Evolutionary conservation across 1,140 invertebrate genomes (phyloP), one percentile per base, ranked within the genome.

Genomic region (Laupala kohalensis): DNA sequence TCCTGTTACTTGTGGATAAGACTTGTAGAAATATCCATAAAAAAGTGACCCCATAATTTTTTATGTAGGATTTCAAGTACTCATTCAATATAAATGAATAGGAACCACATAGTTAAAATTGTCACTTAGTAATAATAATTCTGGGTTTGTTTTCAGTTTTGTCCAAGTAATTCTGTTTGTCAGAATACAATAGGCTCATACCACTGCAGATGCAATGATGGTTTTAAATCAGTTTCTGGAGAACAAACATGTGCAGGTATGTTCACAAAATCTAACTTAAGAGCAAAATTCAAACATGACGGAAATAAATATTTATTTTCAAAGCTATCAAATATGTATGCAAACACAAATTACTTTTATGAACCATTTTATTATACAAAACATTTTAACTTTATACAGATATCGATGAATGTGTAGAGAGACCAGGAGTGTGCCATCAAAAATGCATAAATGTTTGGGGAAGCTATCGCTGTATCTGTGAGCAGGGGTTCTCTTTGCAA

Each of bases 391-490:
- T 67, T 73, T 63, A 75, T 78, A 27, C 74, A 86, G 86, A 88
- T 78, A 79, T 87, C 23, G 82, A 88, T 77, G 87, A 88, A 76
- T 88, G 86, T 77, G 64, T 74, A 5, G 78, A 82, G 70, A 71
- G 53, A 13, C 37, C 62, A 5, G 86, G 85, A 2, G 77, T 91
- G 0, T 97, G 95, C 76, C 87, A 94, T 74, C 93, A 96, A 64
- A 86, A 83, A n/a, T 96, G 93, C 75, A 83, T 90, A 30, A 95
- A 96, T 77, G 85, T 87, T 0, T 93, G 90, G 90, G 93, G 94
- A 0, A 85, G 88, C 3, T 93, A 91, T 80, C 82, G 88, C 68
- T 96, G 94, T 77, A 81, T 85, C 2, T 96, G 93, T 76, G 83
- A 89, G 9, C 77, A 81, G 2, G 94, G 94, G 0, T 95, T 88